Conservation (phyloP, 2,797 vertebrate genomes). For the Leptoclinus maculatus region DNA sequence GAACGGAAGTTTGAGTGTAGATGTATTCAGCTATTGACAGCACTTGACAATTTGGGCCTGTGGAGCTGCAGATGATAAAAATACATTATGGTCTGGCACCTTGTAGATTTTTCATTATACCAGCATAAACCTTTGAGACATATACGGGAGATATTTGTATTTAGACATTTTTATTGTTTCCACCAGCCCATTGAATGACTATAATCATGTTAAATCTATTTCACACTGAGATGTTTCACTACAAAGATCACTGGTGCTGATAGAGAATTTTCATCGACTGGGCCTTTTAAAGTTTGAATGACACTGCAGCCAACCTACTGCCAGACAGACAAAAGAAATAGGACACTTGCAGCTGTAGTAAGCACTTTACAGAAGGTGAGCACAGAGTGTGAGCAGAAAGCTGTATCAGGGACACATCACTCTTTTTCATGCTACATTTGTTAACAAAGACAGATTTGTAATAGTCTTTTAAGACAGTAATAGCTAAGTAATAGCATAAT, state of each 20-base stretch:
- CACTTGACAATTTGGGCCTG: not conserved
- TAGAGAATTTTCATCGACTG: not conserved
- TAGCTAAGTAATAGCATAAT: constrained; percentile 3
- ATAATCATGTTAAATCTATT: not conserved
- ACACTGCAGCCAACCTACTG: constrained; percentile 17
- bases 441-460: constrained; percentile 14
- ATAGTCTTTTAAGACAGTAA: constrained; percentile 13
- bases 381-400: constrained; percentile 14
- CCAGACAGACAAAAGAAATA: constrained; percentile 42
- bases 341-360: constrained; percentile 41
- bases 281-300: constrained; percentile 8
- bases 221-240: not conserved
- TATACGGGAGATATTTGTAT: not conserved
- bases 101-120: not conserved
- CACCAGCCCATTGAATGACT: not conserved
- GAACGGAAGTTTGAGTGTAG: not conserved
- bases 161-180: not conserved
- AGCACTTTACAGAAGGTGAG: constrained; percentile 55
- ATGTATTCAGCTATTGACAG: constrained; percentile 17
- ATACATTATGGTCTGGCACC: not conserved
- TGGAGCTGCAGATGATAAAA: constrained; percentile 13
- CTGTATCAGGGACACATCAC: constrained; percentile 7
- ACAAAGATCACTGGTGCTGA: not conserved
- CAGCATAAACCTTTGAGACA: not conserved
- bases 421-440: not conserved